A percentile compares a stretch with the other conserved stretches of the same genome.
Conservation (phyloP, 1,140 invertebrate species). For the Lordiphosa collinella region DNA sequence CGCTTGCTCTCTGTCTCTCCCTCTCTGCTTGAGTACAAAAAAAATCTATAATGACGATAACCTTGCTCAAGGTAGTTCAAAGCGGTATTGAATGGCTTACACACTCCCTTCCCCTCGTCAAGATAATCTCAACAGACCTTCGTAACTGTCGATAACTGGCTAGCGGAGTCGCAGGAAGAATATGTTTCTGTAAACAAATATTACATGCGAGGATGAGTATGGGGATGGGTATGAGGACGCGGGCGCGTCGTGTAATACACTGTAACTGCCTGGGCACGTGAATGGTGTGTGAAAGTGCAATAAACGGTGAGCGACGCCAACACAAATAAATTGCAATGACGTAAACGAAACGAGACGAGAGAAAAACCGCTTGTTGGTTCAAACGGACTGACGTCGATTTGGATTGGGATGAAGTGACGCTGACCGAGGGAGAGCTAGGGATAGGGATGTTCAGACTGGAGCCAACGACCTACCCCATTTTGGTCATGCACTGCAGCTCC, state of each 20-base stretch:
- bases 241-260: constrained; percentile 1
- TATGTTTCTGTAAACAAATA: constrained; percentile 43
- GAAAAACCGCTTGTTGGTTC: constrained; percentile 12
- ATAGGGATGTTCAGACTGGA: neutral
- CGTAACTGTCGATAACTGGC: constrained; percentile 36
- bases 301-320: constrained; percentile 50
- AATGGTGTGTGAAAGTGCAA: constrained; percentile 76
- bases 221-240: neutral
- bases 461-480: constrained; percentile 84
- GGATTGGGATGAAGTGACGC: constrained; percentile 36
- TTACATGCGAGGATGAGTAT: constrained; percentile 22
- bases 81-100: constrained; percentile 44
- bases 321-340: constrained; percentile 71
- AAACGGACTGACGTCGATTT: constrained; percentile 58
- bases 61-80: constrained; percentile 46
- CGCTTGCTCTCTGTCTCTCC: neutral
- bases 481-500: constrained; percentile 88
- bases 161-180: neutral
- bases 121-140: constrained; percentile 28
- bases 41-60: constrained; percentile 28
- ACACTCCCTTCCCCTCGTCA: constrained; percentile 1
- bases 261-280: constrained; percentile 65
- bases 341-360: constrained; percentile 40
- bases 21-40: neutral
- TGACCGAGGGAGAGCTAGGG: constrained; percentile 16